A percentile compares a stretch with the other conserved stretches of the same genome.
Evolutionary conservation across 2,797 vertebrate species (phyloP).

Genomic region (Cirrhinus molitorella): DNA sequence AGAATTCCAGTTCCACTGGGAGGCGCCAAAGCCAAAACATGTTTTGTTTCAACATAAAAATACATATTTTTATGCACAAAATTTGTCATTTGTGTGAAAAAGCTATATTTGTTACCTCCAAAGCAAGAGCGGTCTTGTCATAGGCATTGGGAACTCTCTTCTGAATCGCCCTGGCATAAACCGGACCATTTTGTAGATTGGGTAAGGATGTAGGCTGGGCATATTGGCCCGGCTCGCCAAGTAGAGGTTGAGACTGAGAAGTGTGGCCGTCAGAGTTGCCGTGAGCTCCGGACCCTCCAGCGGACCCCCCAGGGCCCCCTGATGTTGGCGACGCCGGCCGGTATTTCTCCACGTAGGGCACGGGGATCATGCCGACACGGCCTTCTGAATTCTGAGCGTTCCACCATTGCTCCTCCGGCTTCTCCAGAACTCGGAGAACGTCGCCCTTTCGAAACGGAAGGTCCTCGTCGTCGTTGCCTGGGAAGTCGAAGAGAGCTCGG

Average conservation of each 20-base stretch:
- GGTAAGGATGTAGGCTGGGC: constrained; percentile 98
- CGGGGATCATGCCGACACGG: constrained; percentile 96
- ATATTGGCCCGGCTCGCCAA: constrained; percentile 96
- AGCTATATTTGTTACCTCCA: constrained; percentile 89
- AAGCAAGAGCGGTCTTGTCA: constrained; percentile 98
- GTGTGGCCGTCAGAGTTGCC: constrained; percentile 89
- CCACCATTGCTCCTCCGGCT: constrained; percentile 99
- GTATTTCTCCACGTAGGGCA: constrained; percentile 98
- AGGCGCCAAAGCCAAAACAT: constrained; percentile 1
- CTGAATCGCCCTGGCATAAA: constrained; percentile 97
- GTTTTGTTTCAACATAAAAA: not conserved
- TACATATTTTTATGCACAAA: not conserved
- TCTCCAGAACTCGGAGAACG: constrained; percentile 93
- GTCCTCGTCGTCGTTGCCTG: constrained; percentile 97
- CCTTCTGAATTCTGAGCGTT: constrained; percentile 95
- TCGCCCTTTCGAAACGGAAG: constrained; percentile 98
- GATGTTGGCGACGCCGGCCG: constrained; percentile 88
- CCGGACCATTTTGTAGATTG: constrained; percentile 98
- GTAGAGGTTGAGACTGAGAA: constrained; percentile 83
- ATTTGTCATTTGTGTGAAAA: not conserved
- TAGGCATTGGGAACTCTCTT: constrained; percentile 99
- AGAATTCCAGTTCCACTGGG: constrained; percentile 12
- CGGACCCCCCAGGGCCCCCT: constrained; percentile 80
- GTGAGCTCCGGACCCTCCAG: constrained; percentile 62
- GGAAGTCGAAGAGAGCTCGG: constrained; percentile 97